A percentile compares a stretch with the other conserved stretches of the same genome.
Conservation (phyloP, 2,888 invertebrate species). For the Troides oblongomaculatus region DNA sequence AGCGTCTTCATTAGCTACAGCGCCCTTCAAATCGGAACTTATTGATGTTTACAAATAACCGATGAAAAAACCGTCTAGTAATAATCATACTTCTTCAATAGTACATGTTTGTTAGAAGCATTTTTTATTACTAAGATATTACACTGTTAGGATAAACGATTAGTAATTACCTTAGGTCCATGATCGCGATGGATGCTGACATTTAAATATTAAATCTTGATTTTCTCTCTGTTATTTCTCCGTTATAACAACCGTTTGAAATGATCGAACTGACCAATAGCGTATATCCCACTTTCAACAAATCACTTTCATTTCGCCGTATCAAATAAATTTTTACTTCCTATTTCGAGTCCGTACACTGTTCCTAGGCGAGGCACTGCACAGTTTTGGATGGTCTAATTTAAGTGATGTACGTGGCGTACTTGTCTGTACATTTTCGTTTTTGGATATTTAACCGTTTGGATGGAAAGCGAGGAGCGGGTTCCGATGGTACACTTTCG, state of each 20-base stretch:
- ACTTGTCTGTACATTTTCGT: not conserved
- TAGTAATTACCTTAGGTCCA: slow-evolving; percentile 60
- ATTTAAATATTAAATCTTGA: slow-evolving; percentile 14
- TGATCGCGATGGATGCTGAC: slow-evolving; percentile 42
- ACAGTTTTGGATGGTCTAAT: not conserved
- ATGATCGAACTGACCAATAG: slow-evolving; percentile 25
- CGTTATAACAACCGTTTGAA: slow-evolving; percentile 1
- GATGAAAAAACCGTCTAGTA: too few species aligned
- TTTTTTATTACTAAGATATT: too few species aligned
- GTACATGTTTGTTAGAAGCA: too few species aligned
- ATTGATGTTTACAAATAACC: too few species aligned
- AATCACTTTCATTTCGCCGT: slow-evolving; percentile 49
- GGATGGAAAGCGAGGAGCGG: slow-evolving; percentile 66
- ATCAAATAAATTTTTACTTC: slow-evolving; percentile 18
- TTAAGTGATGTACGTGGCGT: not conserved
- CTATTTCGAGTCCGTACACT: not conserved
- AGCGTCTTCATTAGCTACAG: too few species aligned
- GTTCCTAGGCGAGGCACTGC: not conserved
- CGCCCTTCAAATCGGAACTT: too few species aligned
- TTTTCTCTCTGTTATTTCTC: not conserved
- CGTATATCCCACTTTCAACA: slow-evolving; percentile 33
- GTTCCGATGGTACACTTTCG: slow-evolving; percentile 54
- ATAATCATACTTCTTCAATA: too few species aligned
- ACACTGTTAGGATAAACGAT: too few species aligned
- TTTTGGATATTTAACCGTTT: slow-evolving; percentile 34